Conservation (phyloP, 1,140 invertebrate genomes). For the Cardiocondyla obscurior region DNA sequence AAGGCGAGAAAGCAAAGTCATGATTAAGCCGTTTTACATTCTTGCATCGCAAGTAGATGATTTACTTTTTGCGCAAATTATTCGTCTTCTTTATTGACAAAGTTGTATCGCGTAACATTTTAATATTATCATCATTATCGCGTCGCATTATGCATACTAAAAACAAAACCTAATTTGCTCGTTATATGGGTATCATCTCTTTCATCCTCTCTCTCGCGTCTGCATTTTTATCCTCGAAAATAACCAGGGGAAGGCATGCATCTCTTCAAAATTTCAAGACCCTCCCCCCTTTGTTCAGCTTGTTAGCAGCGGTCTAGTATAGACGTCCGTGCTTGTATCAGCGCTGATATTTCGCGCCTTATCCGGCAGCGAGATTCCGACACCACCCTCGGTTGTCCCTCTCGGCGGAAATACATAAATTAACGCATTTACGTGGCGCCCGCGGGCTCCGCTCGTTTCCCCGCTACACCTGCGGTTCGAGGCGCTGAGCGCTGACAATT, state of each 20-base stretch:
- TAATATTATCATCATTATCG: background rate
- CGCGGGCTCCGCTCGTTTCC: slow-evolving; percentile 69
- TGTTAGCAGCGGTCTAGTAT: slow-evolving; percentile 42
- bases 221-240: background rate
- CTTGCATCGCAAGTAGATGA: background rate
- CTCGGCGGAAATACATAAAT: slow-evolving; percentile 74
- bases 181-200: background rate
- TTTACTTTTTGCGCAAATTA: background rate
- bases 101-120: background rate
- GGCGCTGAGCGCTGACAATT: slow-evolving; percentile 83
- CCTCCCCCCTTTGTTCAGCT: slow-evolving; percentile 5
- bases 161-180: background rate
- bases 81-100: background rate
- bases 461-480: slow-evolving; percentile 78
- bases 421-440: slow-evolving; percentile 79
- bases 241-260: background rate
- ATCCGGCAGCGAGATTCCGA: slow-evolving; percentile 41
- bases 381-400: slow-evolving; percentile 44
- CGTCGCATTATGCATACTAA: background rate
- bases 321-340: slow-evolving; percentile 25
- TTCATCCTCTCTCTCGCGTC: background rate
- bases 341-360: slow-evolving; percentile 46
- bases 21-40: slow-evolving; percentile 28
- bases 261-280: background rate
- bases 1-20: slow-evolving; percentile 31